Percentiles rank a stretch among this genome's conserved stretches.
Evolutionary conservation across 2,113 vertebrate species (phyloP).

Genomic region (Clarias batrachus): DNA sequence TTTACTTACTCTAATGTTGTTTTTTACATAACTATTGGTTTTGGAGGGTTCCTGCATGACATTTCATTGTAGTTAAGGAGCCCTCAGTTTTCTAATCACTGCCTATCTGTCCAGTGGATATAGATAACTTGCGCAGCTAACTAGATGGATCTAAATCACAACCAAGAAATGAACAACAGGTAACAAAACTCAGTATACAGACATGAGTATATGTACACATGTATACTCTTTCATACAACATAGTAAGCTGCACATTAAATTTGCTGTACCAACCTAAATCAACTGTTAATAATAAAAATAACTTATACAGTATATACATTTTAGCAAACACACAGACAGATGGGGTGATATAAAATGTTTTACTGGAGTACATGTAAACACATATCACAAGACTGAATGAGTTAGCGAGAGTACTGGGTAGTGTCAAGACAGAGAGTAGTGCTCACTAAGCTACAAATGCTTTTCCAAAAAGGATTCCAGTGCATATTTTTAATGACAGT

Average conservation of each 20-base stretch:
- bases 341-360: constrained; percentile 1
- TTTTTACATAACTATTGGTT: not conserved
- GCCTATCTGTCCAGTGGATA: not conserved
- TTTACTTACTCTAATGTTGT: not conserved
- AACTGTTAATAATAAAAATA: not conserved
- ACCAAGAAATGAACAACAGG: not conserved
- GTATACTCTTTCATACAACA: not conserved
- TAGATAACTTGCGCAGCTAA: not conserved
- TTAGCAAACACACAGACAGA: not conserved
- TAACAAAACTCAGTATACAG: not conserved
- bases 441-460: not conserved
- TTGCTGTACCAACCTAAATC: not conserved
- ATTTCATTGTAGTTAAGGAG: not conserved
- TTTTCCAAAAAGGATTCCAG: not conserved
- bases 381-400: not conserved
- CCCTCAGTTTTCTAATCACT: not conserved
- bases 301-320: not conserved
- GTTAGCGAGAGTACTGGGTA: not conserved
- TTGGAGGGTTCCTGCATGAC: not conserved
- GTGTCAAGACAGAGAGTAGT: not conserved
- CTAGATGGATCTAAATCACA: not conserved
- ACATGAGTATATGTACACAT: not conserved
- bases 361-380: not conserved
- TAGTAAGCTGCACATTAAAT: not conserved
- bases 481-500: not conserved